Evolutionary conservation across 1,140 invertebrate genomes (phyloP).

Genomic region (Hycleus cichorii): DNA sequence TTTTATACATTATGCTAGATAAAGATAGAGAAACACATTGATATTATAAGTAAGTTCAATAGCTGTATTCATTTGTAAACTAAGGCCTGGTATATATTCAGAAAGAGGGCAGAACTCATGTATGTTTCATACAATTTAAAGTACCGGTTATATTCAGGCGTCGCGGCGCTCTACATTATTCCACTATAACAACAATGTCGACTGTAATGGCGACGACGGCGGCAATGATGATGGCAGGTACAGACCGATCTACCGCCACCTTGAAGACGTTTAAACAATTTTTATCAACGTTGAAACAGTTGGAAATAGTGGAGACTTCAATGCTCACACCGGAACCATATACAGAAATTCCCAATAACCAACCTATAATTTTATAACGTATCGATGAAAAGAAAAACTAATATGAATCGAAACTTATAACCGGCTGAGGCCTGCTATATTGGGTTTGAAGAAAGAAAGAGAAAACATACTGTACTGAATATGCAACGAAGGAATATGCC

Average conservation of each 20-base stretch:
- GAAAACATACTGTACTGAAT: conserved; percentile 28
- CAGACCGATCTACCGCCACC: neutral
- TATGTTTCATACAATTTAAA: conserved; percentile 44
- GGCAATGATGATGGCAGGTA: conserved; percentile 8
- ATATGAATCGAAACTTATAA: neutral
- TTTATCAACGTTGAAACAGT: neutral
- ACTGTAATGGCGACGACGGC: neutral
- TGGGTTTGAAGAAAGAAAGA: neutral
- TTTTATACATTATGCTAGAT: conserved; percentile 10
- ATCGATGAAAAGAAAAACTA: no score
- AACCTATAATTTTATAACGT: no score
- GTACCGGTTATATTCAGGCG: conserved; percentile 35
- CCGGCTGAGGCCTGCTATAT: neutral
- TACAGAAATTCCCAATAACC: no score
- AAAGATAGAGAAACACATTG: conserved; percentile 48
- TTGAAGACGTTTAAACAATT: neutral
- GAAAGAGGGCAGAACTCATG: conserved; percentile 40
- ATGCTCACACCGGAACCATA: conserved; percentile 10
- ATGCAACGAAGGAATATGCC: conserved; percentile 34
- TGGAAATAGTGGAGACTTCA: conserved; percentile 19
- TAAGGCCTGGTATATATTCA: conserved; percentile 44
- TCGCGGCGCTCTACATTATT: conserved; percentile 2
- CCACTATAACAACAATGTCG: no score
- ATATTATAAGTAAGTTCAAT: conserved; percentile 69
- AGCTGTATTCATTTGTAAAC: conserved; percentile 68